Percentiles rank a stretch among this genome's conserved stretches.
phyloP scores from a whole-genome alignment of 1,140 invertebrate genomes.

The Propsilocerus akamusi region DNA sequence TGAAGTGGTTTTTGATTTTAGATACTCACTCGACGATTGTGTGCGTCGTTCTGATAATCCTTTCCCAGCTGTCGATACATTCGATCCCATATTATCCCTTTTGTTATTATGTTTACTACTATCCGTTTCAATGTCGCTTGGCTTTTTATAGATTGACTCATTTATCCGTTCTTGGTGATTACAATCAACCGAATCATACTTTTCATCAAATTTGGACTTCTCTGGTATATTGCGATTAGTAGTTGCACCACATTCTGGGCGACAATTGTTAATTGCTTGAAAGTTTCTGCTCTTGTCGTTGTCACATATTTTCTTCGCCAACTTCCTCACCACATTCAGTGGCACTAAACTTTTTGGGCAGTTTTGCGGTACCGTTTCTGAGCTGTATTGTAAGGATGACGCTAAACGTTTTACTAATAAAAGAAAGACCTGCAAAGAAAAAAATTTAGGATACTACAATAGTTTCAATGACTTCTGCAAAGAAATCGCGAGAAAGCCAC shows the following conservation, averaged over 20 bases:
- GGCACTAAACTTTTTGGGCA: too few species aligned
- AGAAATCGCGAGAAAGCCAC: too few species aligned
- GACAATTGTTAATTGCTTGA: not conserved
- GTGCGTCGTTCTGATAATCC: constrained; percentile 43
- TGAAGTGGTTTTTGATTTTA: too few species aligned
- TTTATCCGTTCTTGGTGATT: too few species aligned
- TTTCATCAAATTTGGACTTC: too few species aligned
- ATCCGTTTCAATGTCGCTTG: too few species aligned
- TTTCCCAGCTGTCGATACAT: constrained; percentile 48
- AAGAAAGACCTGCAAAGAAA: not conserved
- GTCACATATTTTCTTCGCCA: too few species aligned
- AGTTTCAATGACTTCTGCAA: too few species aligned
- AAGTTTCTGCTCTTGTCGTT: not conserved
- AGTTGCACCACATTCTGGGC: not conserved
- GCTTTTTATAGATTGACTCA: too few species aligned
- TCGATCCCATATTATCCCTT: constrained; percentile 60
- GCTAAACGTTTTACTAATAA: not conserved
- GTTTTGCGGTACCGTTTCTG: not conserved
- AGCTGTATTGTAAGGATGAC: not conserved
- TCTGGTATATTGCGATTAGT: too few species aligned
- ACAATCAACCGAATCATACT: not conserved
- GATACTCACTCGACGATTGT: constrained; percentile 41
- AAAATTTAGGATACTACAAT: not conserved
- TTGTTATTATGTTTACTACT: too few species aligned
- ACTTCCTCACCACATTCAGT: too few species aligned